Evolutionary conservation across 2,113 vertebrate species (phyloP).

Genomic region (Cyprinus carpio): DNA sequence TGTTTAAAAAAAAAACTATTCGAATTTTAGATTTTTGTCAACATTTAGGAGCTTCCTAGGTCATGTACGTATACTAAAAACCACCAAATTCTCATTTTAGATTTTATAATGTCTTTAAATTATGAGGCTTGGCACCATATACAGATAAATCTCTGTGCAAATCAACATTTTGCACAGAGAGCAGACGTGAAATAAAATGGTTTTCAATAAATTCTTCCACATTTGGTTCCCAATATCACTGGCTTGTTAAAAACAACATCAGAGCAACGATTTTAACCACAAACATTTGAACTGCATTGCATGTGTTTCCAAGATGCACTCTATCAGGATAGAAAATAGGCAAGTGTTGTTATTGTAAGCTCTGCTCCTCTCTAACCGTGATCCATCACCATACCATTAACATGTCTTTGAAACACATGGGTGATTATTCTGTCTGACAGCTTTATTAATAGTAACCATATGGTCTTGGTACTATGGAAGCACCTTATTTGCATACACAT

Average conservation of each 20-base stretch:
- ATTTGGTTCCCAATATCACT: background rate
- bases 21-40: background rate
- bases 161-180: background rate
- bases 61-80: background rate
- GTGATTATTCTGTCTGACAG: constrained; percentile 25
- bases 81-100: background rate
- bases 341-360: constrained; percentile 19
- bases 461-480: background rate
- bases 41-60: background rate
- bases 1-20: too few relatives aligned
- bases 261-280: background rate
- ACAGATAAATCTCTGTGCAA: background rate
- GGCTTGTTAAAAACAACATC: constrained; percentile 8
- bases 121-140: background rate
- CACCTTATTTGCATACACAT: background rate
- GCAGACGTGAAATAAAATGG: background rate
- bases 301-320: constrained; percentile 13
- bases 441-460: constrained; percentile 19
- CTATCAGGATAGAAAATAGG: constrained; percentile 7
- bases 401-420: constrained; percentile 16
- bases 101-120: background rate
- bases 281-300: background rate
- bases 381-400: constrained; percentile 32
- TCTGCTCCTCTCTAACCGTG: background rate
- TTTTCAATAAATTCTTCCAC: background rate